Conservation (phyloP, 23 tunicate genomes). For the Clavelina lepadiformis region DNA sequence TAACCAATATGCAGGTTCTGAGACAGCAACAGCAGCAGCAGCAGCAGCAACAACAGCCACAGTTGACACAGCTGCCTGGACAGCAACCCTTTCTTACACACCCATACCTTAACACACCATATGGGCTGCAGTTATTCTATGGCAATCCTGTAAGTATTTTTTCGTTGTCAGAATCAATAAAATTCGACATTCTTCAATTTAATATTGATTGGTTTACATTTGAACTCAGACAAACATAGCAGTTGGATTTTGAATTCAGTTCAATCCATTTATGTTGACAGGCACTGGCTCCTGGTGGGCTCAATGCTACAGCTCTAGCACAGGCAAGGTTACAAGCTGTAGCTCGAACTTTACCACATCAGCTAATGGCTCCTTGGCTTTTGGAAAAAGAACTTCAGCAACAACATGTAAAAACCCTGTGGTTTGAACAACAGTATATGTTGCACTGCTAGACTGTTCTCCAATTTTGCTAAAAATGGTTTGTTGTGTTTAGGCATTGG, state of each 20-base stretch:
- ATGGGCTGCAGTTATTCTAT: conserved; percentile 20
- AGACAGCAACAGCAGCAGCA: conserved; percentile 7
- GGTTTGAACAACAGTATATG: too few species aligned
- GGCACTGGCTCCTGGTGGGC: conserved; percentile 15
- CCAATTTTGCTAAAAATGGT: too few species aligned
- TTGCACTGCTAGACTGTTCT: too few species aligned
- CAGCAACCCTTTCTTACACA: background rate
- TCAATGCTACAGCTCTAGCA: conserved; percentile 6
- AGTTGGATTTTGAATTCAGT: too few species aligned
- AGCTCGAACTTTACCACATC: background rate
- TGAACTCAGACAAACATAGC: too few species aligned
- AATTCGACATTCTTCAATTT: too few species aligned
- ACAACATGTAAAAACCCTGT: conserved; percentile 34
- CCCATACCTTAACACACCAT: conserved; percentile 10
- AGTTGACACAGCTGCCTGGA: background rate
- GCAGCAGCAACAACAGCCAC: conserved; percentile 20
- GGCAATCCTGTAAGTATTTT: conserved; percentile 32
- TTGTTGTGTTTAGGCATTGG: too few species aligned
- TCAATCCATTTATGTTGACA: background rate
- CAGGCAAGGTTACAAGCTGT: conserved; percentile 31
- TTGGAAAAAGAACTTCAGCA: conserved; percentile 18
- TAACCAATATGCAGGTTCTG: too few species aligned
- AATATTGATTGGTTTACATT: too few species aligned
- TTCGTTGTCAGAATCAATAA: too few species aligned
- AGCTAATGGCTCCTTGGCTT: conserved; percentile 16